Evolutionary conservation across 1,140 invertebrate species (phyloP).

Genomic region (Brachionus calyciflorus): DNA sequence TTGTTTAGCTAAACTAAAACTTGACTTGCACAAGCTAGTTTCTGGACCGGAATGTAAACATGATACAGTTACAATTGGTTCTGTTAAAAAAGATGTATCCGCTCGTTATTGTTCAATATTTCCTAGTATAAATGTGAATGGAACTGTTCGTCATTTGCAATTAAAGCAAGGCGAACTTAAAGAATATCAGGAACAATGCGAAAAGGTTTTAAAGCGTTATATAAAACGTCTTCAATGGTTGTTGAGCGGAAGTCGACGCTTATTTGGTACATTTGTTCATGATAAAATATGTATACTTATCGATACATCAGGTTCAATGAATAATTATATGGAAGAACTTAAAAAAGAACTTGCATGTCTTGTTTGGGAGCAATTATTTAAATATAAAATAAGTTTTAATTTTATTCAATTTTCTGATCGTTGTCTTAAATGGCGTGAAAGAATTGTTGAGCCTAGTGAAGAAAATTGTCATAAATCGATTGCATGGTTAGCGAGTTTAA

Average conservation of each 20-base stretch:
- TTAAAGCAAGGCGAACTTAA: constrained; percentile 58
- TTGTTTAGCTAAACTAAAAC: constrained; percentile 56
- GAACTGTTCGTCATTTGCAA: constrained; percentile 59
- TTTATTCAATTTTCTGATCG: constrained; percentile 58
- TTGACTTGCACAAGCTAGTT: constrained; percentile 58
- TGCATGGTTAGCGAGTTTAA: constrained; percentile 55
- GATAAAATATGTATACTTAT: constrained; percentile 56
- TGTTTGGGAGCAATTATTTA: constrained; percentile 60
- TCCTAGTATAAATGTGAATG: constrained; percentile 59
- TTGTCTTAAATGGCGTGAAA: constrained; percentile 55
- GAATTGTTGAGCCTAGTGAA: constrained; percentile 54
- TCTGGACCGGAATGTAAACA: constrained; percentile 59
- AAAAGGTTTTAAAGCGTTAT: constrained; percentile 56
- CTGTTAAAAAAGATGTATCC: constrained; percentile 55
- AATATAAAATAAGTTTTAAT: constrained; percentile 57
- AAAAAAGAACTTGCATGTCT: constrained; percentile 59
- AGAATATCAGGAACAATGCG: constrained; percentile 57
- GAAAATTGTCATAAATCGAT: constrained; percentile 58
- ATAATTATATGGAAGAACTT: constrained; percentile 56
- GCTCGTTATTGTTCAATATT: constrained; percentile 59
- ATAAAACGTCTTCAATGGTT: constrained; percentile 59
- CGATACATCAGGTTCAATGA: constrained; percentile 62
- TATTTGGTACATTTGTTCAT: constrained; percentile 59
- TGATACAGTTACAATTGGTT: constrained; percentile 54
- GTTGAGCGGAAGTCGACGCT: constrained; percentile 57